phyloP scores from a whole-genome alignment of 2,797 vertebrate genomes.

The Aotus griseimembra region DNA sequence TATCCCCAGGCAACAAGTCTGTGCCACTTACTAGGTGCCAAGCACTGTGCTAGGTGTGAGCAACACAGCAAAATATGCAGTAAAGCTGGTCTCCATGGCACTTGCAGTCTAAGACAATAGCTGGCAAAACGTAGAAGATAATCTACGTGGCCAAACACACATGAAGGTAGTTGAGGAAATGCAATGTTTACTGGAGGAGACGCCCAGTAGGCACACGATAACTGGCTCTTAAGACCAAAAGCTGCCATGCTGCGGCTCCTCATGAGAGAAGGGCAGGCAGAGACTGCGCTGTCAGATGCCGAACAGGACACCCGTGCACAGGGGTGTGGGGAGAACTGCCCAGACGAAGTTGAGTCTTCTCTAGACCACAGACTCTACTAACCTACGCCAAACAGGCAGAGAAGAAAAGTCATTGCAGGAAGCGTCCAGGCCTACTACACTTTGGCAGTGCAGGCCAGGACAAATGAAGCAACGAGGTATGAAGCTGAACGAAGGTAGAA shows the following conservation, averaged over 20 bases:
- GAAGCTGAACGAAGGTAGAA: background rate
- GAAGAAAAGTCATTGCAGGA: background rate
- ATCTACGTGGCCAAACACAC: background rate
- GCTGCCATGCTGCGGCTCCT: background rate
- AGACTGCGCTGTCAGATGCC: too few species aligned
- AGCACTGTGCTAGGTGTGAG: background rate
- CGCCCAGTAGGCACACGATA: background rate
- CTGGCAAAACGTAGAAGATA: background rate
- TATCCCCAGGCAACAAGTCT: background rate
- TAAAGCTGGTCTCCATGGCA: rapidly evolving
- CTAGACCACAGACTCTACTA: background rate
- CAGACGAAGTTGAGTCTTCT: background rate
- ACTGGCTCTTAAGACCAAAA: background rate
- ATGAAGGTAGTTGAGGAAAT: background rate
- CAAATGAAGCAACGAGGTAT: background rate
- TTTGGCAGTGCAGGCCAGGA: background rate
- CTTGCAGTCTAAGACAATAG: rapidly evolving
- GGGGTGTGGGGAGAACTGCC: background rate
- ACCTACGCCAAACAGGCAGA: background rate
- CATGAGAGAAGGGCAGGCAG: background rate
- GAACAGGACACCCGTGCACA: rapidly evolving
- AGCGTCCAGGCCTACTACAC: background rate
- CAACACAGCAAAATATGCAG: rapidly evolving
- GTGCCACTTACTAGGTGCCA: background rate
- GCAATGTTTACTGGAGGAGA: background rate